Evolutionary conservation across 2,797 vertebrate genomes (phyloP), one percentile per base, ranked within the genome.

Genomic region (Oreortyx pictus): DNA sequence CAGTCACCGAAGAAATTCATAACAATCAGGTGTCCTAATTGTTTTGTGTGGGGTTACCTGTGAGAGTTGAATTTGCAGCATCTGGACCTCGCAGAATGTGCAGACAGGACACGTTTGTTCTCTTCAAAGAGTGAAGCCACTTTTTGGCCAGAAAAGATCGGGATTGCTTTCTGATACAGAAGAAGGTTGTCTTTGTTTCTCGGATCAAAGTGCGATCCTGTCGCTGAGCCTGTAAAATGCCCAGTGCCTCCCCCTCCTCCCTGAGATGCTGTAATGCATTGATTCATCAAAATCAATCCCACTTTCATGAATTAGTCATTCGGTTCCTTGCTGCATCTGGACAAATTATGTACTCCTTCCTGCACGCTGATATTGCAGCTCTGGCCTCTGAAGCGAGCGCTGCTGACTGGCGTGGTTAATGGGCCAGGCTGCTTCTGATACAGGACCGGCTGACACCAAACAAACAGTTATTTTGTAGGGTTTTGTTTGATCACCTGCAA

Each of bases 281-380:
- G 94, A 96, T 96, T 96, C 93, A 88, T 95, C 93, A 92, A 92
- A 96, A 96, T 96, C 94, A 95, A 95, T 95, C 4, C n/a, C 74
- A 86, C 93, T 92, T 93, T 95, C 95, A 96, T 95, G 94, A 95
- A 96, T 96, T 96, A 95, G 92, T 95, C 94, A 96, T 95, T 52
- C 2, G 82, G 77, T 17, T 95, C 89, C 87, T 91, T 2, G 8
- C 93, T 89, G 91, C 94, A 96, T 94, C 91, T 95, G 95, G 92
- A 93, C 91, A 94, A 92, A 95, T 94, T 77, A 78, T 59, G 89
- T 90, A 50, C 87, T 81, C 82, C 82, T 94, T 94, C 80, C 93
- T 89, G 92, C 19, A 0, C 1, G 4, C 85, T 0, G 20, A 2
- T 84, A 68, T 35, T 89, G 91, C 35, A 0, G 77, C 89, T 70